Base-by-base conservation (phyloP, 1,140 invertebrate genomes). In the Apis florea region DNA sequence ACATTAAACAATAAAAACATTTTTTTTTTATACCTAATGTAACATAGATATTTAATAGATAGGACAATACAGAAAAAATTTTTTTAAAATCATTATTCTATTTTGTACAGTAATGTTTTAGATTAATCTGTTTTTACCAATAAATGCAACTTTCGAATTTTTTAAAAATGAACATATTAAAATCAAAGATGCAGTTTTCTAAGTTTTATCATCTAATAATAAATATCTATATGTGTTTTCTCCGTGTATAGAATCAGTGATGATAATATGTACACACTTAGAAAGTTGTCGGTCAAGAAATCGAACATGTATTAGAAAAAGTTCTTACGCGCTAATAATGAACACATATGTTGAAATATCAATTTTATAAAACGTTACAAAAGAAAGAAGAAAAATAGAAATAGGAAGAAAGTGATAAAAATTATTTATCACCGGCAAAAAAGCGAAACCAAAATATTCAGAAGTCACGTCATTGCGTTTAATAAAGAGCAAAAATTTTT, bases 161-260 rank as follows among this genome's bases (percentile, higher is more conserved):
- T 40, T 40, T 40, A 40, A 40, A 40, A 40, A 40, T 40, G 31
- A 40, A 40, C 6, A 40, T 40, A 40, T 40, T 40, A 40, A 40
- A 40, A 40, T 40, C 31, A 40, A 40, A 40, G 31, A 40, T 40
- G 31, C 31, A 40, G 31, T 40, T 40, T 40, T 40, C 31, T 40
- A 40, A 40, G 5, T 40, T 40, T 40, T 40, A 40, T 40, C 31
- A 40, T 40, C 31, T 40, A 40, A 40, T 40, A 40, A 40, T 40
- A 40, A 40, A 40, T 40, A 40, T 40, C 31, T 40, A 40, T 10
- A 58, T 24, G 47, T 73, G 10, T 40, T 70, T 72, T 72, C n/a
- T 85, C 72, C n/a, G 56, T 78, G 63, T 47, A 76, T 51, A 56
- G 74, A 56, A 56, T 76, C 63, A 40, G 31, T 24, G 53, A 13